phyloP scores from a whole-genome alignment of 1,140 invertebrate genomes.

The Limonius californicus region DNA sequence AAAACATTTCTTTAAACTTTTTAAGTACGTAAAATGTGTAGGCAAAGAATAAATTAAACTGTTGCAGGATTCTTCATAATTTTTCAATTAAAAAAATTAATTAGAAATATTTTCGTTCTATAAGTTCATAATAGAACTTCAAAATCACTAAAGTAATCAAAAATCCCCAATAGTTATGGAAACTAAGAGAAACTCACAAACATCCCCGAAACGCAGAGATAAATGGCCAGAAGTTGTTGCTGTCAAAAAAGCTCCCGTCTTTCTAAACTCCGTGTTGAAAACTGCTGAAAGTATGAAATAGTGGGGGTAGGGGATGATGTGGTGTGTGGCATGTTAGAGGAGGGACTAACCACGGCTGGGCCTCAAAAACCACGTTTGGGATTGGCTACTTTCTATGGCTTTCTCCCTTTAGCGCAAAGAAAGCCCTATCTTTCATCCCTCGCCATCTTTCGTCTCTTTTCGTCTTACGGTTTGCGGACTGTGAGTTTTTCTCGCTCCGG shows the following conservation, averaged over 20 bases:
- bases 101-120: too few species aligned
- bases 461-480: constrained; percentile 22
- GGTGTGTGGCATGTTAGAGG: constrained; percentile 45
- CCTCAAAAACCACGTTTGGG: constrained; percentile 49
- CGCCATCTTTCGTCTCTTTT: constrained; percentile 20
- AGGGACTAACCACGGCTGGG: constrained; percentile 46
- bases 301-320: constrained; percentile 43
- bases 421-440: constrained; percentile 24
- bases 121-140: too few species aligned
- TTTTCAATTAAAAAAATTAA: too few species aligned
- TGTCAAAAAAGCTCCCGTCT: constrained; percentile 1
- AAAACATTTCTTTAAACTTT: too few species aligned
- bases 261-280: not conserved
- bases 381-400: constrained; percentile 47
- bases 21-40: too few species aligned
- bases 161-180: too few species aligned
- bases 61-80: too few species aligned
- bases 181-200: too few species aligned
- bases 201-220: too few species aligned
- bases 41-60: too few species aligned
- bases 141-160: too few species aligned
- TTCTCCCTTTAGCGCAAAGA: constrained; percentile 28
- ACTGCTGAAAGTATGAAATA: constrained; percentile 16
- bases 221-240: not conserved
- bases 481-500: constrained; percentile 20